A percentile compares a stretch with the other conserved stretches of the same genome.
Evolutionary conservation across 1,140 invertebrate genomes (phyloP).

Genomic region (Drosophila virilis): DNA sequence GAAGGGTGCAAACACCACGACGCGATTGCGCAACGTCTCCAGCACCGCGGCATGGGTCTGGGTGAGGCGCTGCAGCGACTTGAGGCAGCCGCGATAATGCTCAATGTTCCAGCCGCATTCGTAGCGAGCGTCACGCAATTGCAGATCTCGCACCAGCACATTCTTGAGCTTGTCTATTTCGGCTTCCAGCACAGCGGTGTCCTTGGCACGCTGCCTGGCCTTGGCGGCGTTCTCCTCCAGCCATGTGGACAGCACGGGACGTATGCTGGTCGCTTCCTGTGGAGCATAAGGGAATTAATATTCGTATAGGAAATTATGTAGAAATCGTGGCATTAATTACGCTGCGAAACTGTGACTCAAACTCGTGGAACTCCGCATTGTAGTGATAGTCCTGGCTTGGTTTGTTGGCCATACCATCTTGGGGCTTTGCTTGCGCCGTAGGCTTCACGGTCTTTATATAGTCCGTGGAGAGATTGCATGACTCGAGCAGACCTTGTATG

Average conservation of each 20-base stretch:
- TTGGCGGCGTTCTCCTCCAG: constrained; percentile 87
- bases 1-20: constrained; percentile 93
- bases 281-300: neutral
- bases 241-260: constrained; percentile 85
- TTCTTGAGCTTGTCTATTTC: constrained; percentile 88
- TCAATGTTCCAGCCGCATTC: constrained; percentile 95
- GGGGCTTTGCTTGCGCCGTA: constrained; percentile 17
- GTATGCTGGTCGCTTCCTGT: constrained; percentile 70
- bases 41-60: constrained; percentile 89
- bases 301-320: too few species aligned
- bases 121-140: constrained; percentile 88
- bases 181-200: constrained; percentile 87
- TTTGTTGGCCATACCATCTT: constrained; percentile 39
- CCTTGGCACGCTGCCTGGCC: constrained; percentile 87
- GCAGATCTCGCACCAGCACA: constrained; percentile 85
- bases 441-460: constrained; percentile 90
- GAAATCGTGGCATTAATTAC: constrained; percentile 29
- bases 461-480: constrained; percentile 92
- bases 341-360: constrained; percentile 56
- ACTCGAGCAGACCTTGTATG: constrained; percentile 91
- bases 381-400: constrained; percentile 67
- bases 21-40: constrained; percentile 88
- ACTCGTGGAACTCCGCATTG: constrained; percentile 63
- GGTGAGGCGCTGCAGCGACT: constrained; percentile 89
- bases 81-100: constrained; percentile 93